Conservation (phyloP, 2,888 invertebrate species). For the Coecobrya sp. region DNA sequence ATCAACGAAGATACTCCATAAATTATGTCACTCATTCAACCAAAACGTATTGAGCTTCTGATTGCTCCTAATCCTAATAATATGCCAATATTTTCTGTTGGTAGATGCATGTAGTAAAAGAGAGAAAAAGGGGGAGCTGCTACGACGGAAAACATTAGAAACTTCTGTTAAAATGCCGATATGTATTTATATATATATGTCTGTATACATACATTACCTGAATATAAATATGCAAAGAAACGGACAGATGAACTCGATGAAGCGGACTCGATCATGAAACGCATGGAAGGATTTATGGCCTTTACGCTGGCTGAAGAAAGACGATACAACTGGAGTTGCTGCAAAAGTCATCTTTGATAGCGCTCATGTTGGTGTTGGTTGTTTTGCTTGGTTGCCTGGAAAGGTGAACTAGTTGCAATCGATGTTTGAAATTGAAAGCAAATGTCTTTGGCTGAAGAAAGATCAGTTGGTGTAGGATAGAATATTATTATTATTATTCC, state of each 20-base stretch:
- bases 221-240: not conserved
- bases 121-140: too few relatives aligned
- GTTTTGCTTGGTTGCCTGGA: too few relatives aligned
- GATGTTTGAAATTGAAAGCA: too few relatives aligned
- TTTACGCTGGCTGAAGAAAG: conserved; percentile 14
- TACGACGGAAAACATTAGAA: too few relatives aligned
- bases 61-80: too few relatives aligned
- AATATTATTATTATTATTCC: too few relatives aligned
- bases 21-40: not conserved
- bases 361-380: too few relatives aligned
- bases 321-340: not conserved
- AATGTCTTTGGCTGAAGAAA: too few relatives aligned
- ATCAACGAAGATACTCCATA: not conserved
- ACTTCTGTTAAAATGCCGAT: too few relatives aligned
- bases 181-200: too few relatives aligned
- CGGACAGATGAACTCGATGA: conserved; percentile 61
- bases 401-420: too few relatives aligned
- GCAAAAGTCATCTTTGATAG: not conserved
- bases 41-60: not conserved
- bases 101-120: not conserved
- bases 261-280: not conserved
- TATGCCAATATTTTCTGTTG: not conserved
- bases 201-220: not conserved
- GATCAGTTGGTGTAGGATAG: too few relatives aligned
- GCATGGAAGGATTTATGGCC: conserved; percentile 63